Evolutionary conservation across 2,888 invertebrate genomes (phyloP).

Genomic region (Palloptera scutellata): DNA sequence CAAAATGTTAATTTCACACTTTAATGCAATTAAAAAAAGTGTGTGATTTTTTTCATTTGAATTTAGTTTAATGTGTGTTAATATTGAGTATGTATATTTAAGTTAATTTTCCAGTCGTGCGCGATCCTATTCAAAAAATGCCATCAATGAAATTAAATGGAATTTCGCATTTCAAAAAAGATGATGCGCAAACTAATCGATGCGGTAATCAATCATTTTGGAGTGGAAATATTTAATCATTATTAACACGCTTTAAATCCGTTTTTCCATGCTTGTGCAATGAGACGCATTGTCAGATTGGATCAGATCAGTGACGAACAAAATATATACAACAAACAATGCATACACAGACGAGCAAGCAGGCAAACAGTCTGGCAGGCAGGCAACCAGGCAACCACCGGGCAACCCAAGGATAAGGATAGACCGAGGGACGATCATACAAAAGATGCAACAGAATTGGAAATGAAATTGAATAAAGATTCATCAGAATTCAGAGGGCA

Average conservation of each 20-base stretch:
- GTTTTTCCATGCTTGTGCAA: constrained; percentile 30
- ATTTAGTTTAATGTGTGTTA: neutral
- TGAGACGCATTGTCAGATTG: neutral
- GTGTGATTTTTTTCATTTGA: neutral
- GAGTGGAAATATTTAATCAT: constrained; percentile 38
- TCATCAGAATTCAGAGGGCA: constrained; percentile 12
- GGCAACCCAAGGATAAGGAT: neutral
- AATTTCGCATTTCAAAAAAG: constrained; percentile 13
- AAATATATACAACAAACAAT: too few species aligned
- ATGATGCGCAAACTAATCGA: constrained; percentile 35
- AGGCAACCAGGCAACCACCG: neutral
- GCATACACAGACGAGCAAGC: neutral
- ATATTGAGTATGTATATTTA: too few species aligned
- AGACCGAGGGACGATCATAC: constrained; percentile 1
- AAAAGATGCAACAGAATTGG: neutral
- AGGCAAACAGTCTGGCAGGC: neutral
- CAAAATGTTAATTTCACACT: constrained; percentile 34
- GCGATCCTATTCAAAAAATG: constrained; percentile 1
- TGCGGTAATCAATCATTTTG: constrained; percentile 42
- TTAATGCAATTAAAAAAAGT: constrained; percentile 24
- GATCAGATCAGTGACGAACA: constrained; percentile 3
- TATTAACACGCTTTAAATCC: constrained; percentile 38
- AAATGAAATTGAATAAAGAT: constrained; percentile 27
- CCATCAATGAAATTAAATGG: constrained; percentile 12
- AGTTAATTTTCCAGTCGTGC: neutral